Conservation (phyloP, 2,888 invertebrate species). For the Melieria picta region DNA sequence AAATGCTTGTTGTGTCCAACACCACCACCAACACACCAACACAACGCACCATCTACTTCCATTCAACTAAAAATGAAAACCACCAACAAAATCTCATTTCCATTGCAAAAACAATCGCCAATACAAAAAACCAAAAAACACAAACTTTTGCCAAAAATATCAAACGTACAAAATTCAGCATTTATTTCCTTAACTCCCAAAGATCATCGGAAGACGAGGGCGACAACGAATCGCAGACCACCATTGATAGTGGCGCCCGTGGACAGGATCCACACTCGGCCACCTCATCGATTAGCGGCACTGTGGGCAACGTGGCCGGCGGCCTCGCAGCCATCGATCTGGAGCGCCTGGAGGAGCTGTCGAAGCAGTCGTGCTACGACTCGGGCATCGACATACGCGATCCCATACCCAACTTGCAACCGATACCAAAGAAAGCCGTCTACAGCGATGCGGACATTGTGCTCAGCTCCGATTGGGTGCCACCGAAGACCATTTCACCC, state of each 20-base stretch:
- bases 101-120: not conserved
- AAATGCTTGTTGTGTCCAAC: too few relatives aligned
- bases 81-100: not conserved
- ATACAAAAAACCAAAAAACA: slow-evolving; percentile 8
- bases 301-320: slow-evolving; percentile 41
- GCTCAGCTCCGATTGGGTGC: slow-evolving; percentile 86
- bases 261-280: slow-evolving; percentile 59
- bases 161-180: slow-evolving; percentile 55
- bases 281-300: slow-evolving; percentile 56
- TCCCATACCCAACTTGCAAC: slow-evolving; percentile 74
- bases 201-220: slow-evolving; percentile 66
- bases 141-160: slow-evolving; percentile 39
- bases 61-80: not conserved
- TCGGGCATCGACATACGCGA: slow-evolving; percentile 90
- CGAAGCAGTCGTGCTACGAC: slow-evolving; percentile 87
- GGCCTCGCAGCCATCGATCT: slow-evolving; percentile 61
- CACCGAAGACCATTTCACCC: slow-evolving; percentile 83
- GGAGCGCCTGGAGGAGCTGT: slow-evolving; percentile 71
- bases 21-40: not conserved
- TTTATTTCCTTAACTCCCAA: slow-evolving; percentile 65
- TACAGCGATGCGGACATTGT: slow-evolving; percentile 91
- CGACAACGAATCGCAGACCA: slow-evolving; percentile 63
- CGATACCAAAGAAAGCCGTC: slow-evolving; percentile 70
- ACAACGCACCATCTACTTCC: not conserved
- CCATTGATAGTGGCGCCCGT: slow-evolving; percentile 61